phyloP scores from a whole-genome alignment of 2,888 invertebrate genomes.

The Chesias legatella region DNA sequence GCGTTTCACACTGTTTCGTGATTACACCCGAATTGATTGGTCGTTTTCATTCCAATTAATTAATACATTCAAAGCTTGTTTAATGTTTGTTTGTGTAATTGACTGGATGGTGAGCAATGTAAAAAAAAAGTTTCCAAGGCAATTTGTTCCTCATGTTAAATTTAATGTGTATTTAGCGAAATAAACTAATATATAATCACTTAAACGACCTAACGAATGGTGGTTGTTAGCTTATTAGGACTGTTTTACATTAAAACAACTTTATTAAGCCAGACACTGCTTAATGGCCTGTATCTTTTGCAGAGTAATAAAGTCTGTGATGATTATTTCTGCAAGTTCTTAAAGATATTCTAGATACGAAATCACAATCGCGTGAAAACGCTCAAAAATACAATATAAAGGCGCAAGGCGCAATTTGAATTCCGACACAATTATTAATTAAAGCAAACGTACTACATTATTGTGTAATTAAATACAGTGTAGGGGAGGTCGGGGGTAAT shows the following conservation, averaged over 20 bases:
- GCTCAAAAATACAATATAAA: conserved; percentile 18
- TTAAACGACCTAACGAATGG: no score
- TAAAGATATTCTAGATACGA: not conserved
- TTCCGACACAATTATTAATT: conserved; percentile 50
- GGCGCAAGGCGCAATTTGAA: conserved; percentile 27
- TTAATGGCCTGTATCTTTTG: no score
- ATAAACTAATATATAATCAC: no score
- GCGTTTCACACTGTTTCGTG: conserved; percentile 45
- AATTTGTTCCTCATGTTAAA: not conserved
- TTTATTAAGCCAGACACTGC: no score
- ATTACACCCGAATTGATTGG: conserved; percentile 49
- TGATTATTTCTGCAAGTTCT: no score
- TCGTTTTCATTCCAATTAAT: conserved; percentile 46
- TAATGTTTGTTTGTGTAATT: conserved; percentile 36
- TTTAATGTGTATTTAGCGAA: no score
- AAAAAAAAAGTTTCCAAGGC: not conserved
- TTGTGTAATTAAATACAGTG: conserved; percentile 57
- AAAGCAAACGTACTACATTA: conserved; percentile 57
- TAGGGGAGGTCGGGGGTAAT: conserved; percentile 48
- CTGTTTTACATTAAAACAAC: no score
- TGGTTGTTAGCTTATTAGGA: no score
- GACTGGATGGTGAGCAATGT: conserved; percentile 31
- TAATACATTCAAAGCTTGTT: conserved; percentile 33
- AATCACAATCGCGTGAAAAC: conserved; percentile 1
- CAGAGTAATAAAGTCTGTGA: no score